These are phyloP conservation scores for Menidia menidia DNA, from an alignment of 2,797 vertebrate species.

Conservation along the genomic window DNA sequence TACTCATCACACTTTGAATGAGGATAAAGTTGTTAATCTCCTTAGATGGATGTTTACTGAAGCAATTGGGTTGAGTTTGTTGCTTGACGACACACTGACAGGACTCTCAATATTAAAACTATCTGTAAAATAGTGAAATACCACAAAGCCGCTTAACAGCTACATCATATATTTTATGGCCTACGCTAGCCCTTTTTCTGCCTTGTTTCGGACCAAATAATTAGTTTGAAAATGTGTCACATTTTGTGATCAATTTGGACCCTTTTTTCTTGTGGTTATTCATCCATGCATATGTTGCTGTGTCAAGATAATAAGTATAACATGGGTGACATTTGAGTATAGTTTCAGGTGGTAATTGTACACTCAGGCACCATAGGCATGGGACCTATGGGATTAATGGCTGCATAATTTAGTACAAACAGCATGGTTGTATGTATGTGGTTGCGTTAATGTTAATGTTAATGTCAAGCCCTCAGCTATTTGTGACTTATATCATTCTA, in stretches of 20 bases:
- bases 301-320: background rate
- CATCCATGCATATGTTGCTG: background rate
- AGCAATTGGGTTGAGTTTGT: background rate
- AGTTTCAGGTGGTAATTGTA: background rate
- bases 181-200: background rate
- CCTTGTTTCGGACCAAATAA: background rate
- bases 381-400: background rate
- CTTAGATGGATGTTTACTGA: background rate
- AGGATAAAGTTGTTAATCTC: background rate
- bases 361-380: background rate
- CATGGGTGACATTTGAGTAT: background rate
- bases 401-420: background rate
- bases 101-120: background rate
- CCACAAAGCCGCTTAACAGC: background rate
- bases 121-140: background rate
- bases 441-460: background rate
- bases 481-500: slow-evolving; percentile 3
- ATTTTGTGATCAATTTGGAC: background rate
- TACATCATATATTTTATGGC: background rate
- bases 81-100: background rate
- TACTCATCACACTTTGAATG: background rate
- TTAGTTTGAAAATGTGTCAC: too few relatives aligned
- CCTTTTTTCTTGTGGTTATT: background rate
- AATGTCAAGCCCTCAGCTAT: background rate
- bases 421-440: background rate